Evolutionary conservation across 2,113 vertebrate species (phyloP), one percentile per base, ranked within the genome.

Genomic region (Anoplopoma fimbria): DNA sequence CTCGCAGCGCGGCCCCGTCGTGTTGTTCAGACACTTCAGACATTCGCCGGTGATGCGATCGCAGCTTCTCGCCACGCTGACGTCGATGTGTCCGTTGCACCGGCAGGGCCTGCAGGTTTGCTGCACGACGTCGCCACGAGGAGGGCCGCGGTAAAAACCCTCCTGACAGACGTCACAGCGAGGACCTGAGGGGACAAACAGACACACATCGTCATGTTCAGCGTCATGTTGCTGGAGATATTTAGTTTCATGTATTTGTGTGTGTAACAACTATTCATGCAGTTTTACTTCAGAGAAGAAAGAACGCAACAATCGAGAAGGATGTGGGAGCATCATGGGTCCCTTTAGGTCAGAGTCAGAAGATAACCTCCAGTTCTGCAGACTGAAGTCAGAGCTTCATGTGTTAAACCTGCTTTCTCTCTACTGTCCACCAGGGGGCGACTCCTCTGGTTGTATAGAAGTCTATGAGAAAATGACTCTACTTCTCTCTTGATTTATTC

Each of bases 131-230:
- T 2, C 68, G 1, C 87, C 96, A 95, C 0, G 69, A 3, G 4
- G 86, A 0, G 97, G 97, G 63, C 96, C 95, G 5, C 97, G 96
- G 27, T 97, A 95, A 45, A 97, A 98, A 17, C 98, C 98, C 0
- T 97, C 95, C 0, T 91, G 95, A 89, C 98, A 99, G 70, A 94
- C 85, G 34, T 97, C 94, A 2, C 98, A 99, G 71, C 40, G 93
- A 80, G 87, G 42, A 4, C 98, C 98, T 99, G 90, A 64, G 0
- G 60, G 49, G 53, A n/a, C 17, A 8, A n/a, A n/a, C n/a, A n/a
- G n/a, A n/a, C n/a, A n/a, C n/a, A n/a, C n/a, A n/a, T n/a, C n/a
- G n/a, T n/a, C n/a, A n/a, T n/a, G n/a, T n/a, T n/a, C n/a, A n/a
- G n/a, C n/a, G n/a, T n/a, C n/a, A n/a, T n/a, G n/a, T 23, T 2